Evolutionary conservation across 1,140 invertebrate genomes (phyloP).

Genomic region (Eurytemora carolleeae): DNA sequence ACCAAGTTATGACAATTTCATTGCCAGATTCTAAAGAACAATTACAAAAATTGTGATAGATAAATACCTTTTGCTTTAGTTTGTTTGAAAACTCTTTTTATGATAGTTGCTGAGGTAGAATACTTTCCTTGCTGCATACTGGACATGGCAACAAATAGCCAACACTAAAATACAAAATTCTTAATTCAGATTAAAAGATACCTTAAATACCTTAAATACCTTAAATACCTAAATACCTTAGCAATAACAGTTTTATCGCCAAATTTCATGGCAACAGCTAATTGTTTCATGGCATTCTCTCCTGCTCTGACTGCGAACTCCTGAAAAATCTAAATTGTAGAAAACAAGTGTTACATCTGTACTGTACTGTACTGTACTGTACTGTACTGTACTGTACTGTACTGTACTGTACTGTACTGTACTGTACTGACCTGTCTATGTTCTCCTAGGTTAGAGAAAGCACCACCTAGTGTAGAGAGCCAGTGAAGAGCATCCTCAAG

Average conservation of each 20-base stretch:
- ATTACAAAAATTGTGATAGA: too few species aligned
- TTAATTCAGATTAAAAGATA: too few species aligned
- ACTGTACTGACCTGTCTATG: slow-evolving; percentile 24
- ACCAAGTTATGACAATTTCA: too few species aligned
- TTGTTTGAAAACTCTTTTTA: too few species aligned
- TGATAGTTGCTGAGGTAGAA: too few species aligned
- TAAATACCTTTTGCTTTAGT: too few species aligned
- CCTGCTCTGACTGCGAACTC: slow-evolving; percentile 2
- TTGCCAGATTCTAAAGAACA: too few species aligned
- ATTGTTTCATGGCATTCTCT: slow-evolving; percentile 10
- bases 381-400: neutral
- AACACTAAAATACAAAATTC: too few species aligned
- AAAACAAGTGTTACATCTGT: neutral
- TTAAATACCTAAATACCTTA: too few species aligned
- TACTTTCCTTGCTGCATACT: neutral
- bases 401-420: neutral
- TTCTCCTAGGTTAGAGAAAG: slow-evolving; percentile 31
- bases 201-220: too few species aligned
- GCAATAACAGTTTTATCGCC: neutral
- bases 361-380: neutral
- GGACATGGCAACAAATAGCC: neutral
- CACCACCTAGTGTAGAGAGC: slow-evolving; percentile 32
- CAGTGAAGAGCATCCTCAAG: slow-evolving; percentile 29
- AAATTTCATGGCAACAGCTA: neutral
- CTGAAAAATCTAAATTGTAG: neutral